A percentile compares a stretch with the other conserved stretches of the same genome.
These are phyloP conservation scores for Eptesicus fuscus DNA, from an alignment of 2,113 vertebrate genomes.

Conservation along the genomic window DNA sequence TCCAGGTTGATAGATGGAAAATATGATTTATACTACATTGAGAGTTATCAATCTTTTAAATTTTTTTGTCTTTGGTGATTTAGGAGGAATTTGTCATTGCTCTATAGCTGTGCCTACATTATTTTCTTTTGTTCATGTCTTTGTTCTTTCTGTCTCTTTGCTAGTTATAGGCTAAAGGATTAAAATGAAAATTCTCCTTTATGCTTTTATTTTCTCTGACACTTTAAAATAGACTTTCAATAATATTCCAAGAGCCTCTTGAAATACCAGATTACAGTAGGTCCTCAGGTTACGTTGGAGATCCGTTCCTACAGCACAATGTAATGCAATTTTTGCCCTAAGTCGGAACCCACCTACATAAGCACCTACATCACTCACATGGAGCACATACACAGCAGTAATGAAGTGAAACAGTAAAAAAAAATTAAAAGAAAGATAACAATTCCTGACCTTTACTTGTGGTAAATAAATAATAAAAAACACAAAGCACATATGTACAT, in stretches of 20 bases:
- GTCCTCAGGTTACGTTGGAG: no score
- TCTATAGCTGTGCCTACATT: conserved; percentile 1
- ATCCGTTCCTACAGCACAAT: no score
- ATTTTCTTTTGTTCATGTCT: conserved; percentile 7
- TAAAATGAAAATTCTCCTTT: conserved; percentile 10
- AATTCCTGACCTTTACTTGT: no score
- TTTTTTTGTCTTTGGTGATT: conserved; percentile 69
- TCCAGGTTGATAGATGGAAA: conserved; percentile 59
- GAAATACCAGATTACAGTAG: neutral
- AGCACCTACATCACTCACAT: no score
- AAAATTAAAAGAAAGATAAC: no score
- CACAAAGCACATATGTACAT: no score
- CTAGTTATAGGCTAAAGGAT: neutral
- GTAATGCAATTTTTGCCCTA: no score
- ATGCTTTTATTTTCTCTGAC: conserved; percentile 8
- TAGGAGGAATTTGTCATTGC: conserved; percentile 52
- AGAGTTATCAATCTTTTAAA: conserved; percentile 70
- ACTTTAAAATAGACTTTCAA: conserved; percentile 31
- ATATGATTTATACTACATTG: conserved; percentile 62
- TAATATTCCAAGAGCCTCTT: neutral
- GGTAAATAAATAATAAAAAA: no score
- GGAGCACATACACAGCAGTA: no score
- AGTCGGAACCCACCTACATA: no score
- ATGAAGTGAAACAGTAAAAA: no score
- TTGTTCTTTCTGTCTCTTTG: conserved; percentile 39